Base-by-base conservation (phyloP, 37 sponge, comb jelly and placozoan species). In the Bolinopsis microptera region DNA sequence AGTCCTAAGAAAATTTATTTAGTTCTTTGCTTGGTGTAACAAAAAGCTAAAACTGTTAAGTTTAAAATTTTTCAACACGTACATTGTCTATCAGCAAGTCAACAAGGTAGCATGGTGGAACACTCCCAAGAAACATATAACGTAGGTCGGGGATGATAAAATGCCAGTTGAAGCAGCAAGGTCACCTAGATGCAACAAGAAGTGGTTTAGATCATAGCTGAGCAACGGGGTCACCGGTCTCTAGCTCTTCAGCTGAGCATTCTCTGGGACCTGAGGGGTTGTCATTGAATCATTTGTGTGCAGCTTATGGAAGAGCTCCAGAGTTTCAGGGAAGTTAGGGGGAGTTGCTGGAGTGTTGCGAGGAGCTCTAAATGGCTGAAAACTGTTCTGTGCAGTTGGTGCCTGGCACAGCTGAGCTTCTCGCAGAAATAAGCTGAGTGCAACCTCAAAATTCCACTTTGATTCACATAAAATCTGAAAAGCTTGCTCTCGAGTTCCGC, bases 331-430 rank as follows among this genome's bases (percentile, higher is more conserved):
- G 37, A 80, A 80, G 37, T 80, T 80, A 32, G 82, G 82, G 0
- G 82, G 82, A 1, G 82, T 80, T 36, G 82, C 82, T 1, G 82
- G 82, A 5, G 82, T 80, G 32, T 80, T 80, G 22, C 82, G 34
- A 21, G 82, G 82, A 31, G 82, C 82, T 34, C 82, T 24, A 31
- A 80, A 80, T 80, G 82, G 82, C 82, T 80, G 82, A 80, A 80
- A 80, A 80, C 37, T 80, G 82, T 80, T 80, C 82, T 32, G 36
- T 36, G 36, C 30, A 21, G 82, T 32, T 30, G 82, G 82, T 2
- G 34, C 23, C 24, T 24, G 37, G 30, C 82, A 80, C 38, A 32
- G 38, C 38, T 80, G 82, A 35, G 82, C 38, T 35, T 80, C 82
- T 36, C 82, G 2, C 30, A 80, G 30, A 34, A 80, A 80, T 31